Conservation (phyloP, 1,140 invertebrate species). For the Drosophila micromelanica region DNA sequence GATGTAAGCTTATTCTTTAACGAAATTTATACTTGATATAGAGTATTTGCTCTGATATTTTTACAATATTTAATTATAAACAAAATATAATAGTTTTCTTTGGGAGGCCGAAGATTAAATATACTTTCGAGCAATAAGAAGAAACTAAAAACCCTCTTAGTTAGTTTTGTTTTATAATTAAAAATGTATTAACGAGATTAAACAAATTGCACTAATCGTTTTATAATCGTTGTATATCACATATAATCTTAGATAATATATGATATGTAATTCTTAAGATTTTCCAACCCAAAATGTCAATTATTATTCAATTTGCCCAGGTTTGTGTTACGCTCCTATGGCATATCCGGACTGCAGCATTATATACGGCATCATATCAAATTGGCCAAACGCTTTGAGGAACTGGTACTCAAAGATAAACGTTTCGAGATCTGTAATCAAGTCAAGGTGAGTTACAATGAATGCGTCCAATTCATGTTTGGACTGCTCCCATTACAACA, state of each 20-base stretch:
- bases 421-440: slow-evolving; percentile 98
- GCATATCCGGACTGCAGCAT: slow-evolving; percentile 95
- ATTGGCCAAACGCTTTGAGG: slow-evolving; percentile 97
- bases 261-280: no score
- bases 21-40: no score
- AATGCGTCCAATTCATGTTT: slow-evolving; percentile 12
- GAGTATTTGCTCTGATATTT: not conserved
- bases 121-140: no score
- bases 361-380: slow-evolving; percentile 97
- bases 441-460: slow-evolving; percentile 91
- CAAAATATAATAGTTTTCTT: no score
- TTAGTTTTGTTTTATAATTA: no score
- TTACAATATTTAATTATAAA: not conserved
- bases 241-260: no score
- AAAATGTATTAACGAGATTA: no score
- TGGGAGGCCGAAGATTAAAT: no score
- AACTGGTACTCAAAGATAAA: slow-evolving; percentile 91
- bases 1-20: not conserved
- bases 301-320: slow-evolving; percentile 24
- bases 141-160: no score
- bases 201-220: no score
- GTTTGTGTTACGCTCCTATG: slow-evolving; percentile 97
- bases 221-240: no score
- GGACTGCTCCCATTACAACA: slow-evolving; percentile 17
- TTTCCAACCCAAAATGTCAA: not conserved